Evolutionary conservation across 2,113 vertebrate genomes (phyloP).

Genomic region (Heterochromis multidens): DNA sequence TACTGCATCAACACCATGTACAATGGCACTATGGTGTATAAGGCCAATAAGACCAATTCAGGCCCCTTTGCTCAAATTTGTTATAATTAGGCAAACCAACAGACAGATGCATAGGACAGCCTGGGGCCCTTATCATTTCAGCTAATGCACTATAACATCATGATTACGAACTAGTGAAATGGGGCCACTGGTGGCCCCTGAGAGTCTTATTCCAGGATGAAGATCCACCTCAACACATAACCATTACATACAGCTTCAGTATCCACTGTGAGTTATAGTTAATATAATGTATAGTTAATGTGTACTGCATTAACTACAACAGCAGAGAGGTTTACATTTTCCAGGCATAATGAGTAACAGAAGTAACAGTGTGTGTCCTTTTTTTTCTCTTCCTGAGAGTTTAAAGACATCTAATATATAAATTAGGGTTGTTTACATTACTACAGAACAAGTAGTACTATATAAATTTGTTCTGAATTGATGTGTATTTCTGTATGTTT

Average conservation of each 20-base stretch:
- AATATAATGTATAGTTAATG: no score
- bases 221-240: background rate
- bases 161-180: background rate
- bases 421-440: fast-evolving
- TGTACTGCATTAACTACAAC: background rate
- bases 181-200: no score
- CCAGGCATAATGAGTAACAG: background rate
- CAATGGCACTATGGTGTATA: background rate
- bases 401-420: background rate
- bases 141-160: background rate
- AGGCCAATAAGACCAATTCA: background rate
- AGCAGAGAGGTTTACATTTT: background rate
- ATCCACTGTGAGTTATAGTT: fast-evolving
- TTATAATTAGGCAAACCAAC: background rate
- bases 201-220: no score
- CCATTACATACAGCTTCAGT: background rate
- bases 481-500: no score
- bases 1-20: background rate
- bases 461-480: no score
- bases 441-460: no score
- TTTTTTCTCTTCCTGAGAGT: background rate
- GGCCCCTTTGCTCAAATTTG: background rate
- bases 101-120: background rate
- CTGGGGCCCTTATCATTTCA: background rate
- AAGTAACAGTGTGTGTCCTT: fast-evolving